phyloP scores from a whole-genome alignment of 2,888 invertebrate genomes.

The Nomada fabriciana region DNA sequence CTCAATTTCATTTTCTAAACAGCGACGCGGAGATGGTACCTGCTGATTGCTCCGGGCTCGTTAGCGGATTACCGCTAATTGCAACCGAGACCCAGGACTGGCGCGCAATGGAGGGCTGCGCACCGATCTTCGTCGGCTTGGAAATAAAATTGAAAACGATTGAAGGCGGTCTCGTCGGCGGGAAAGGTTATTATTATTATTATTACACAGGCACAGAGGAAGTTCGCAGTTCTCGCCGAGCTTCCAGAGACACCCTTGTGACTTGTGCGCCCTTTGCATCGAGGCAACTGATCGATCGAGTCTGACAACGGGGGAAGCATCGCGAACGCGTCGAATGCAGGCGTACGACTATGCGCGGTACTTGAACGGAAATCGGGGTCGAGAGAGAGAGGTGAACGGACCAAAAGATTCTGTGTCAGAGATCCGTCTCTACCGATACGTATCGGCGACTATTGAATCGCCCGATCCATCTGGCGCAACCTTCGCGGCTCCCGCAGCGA shows the following conservation, averaged over 20 bases:
- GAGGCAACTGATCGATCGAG: neutral
- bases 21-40: neutral
- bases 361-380: conserved; percentile 74
- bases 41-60: neutral
- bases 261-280: too few relatives aligned
- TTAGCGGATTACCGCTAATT: conserved; percentile 1
- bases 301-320: neutral
- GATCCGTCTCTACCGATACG: conserved; percentile 63
- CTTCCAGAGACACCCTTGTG: too few relatives aligned
- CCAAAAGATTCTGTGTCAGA: conserved; percentile 73
- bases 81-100: neutral
- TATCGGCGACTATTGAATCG: conserved; percentile 55
- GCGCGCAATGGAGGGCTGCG: neutral
- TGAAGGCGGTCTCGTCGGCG: too few relatives aligned
- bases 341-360: conserved; percentile 52
- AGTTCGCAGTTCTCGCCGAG: too few relatives aligned
- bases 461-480: conserved; percentile 32
- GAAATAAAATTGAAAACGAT: too few relatives aligned
- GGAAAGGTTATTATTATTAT: too few relatives aligned
- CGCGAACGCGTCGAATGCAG: conserved; percentile 45
- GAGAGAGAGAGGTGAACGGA: conserved; percentile 78
- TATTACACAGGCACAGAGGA: too few relatives aligned
- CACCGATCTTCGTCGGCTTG: too few relatives aligned
- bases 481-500: neutral
- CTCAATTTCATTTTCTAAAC: neutral